A percentile compares a stretch with the other conserved stretches of the same genome.
Conservation (phyloP, 2,888 invertebrate species). For the Hybos culiciformis region DNA sequence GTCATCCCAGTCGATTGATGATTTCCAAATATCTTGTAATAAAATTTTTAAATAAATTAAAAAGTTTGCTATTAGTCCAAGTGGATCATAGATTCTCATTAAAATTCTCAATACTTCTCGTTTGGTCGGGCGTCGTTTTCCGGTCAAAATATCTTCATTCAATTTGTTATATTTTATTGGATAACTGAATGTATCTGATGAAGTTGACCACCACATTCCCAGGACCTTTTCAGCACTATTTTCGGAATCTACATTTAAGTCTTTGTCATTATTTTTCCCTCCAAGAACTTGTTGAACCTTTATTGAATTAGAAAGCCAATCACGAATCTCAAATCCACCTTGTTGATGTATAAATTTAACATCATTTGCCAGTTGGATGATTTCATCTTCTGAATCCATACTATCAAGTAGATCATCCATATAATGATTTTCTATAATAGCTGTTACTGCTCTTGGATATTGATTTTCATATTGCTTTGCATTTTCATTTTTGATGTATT, state of each 20-base stretch:
- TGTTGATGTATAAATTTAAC: conserved; percentile 9
- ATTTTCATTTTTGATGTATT: conserved; percentile 16
- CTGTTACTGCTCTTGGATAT: conserved; percentile 13
- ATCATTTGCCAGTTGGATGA: conserved; percentile 7
- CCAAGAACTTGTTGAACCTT: conserved; percentile 7
- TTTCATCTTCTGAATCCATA: conserved; percentile 5
- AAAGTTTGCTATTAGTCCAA: conserved; percentile 18
- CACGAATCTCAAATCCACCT: conserved; percentile 13
- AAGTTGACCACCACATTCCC: conserved; percentile 13
- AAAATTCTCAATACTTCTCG: conserved; percentile 11
- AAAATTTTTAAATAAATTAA: conserved; percentile 11
- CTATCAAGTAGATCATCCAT: conserved; percentile 10
- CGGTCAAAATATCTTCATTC: conserved; percentile 8
- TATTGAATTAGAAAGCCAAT: conserved; percentile 14
- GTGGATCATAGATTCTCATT: conserved; percentile 22
- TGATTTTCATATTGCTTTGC: conserved; percentile 8
- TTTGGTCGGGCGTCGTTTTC: conserved; percentile 9
- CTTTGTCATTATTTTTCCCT: background rate
- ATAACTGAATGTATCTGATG: conserved; percentile 9
- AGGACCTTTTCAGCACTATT: conserved; percentile 11
- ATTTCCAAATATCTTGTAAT: conserved; percentile 11
- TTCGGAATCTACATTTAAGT: background rate
- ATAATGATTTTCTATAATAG: conserved; percentile 12
- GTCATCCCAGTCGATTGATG: conserved; percentile 11
- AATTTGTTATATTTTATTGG: conserved; percentile 11